Conservation (phyloP, 2,797 vertebrate genomes). For the Microcaecilia unicolor region DNA sequence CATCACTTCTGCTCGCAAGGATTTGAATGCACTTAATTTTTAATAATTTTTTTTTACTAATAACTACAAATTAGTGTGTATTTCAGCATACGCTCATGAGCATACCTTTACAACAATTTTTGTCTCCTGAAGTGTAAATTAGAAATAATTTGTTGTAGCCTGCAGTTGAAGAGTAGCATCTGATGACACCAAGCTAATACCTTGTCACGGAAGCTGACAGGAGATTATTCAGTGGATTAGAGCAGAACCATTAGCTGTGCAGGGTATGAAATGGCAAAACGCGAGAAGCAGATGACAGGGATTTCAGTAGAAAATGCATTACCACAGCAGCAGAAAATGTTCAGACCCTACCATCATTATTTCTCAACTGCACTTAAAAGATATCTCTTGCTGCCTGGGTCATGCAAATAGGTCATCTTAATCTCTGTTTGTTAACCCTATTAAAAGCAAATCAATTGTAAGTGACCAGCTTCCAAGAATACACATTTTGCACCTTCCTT, state of each 20-base stretch:
- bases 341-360: not conserved
- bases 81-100: constrained; percentile 11
- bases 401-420: not conserved
- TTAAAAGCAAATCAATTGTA: not conserved
- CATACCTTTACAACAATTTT: constrained; percentile 4
- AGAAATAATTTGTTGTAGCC: constrained; percentile 20
- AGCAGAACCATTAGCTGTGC: constrained; percentile 65
- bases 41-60: not conserved
- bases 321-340: not conserved
- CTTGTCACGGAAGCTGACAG: constrained; percentile 69
- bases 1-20: not conserved
- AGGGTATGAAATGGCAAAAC: constrained; percentile 58
- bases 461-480: too few species aligned
- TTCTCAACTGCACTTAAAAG: not conserved
- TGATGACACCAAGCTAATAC: constrained; percentile 69
- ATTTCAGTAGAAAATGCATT: constrained; percentile 1
- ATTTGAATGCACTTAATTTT: not conserved
- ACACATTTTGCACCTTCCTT: too few species aligned
- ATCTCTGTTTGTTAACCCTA: not conserved
- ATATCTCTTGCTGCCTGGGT: not conserved
- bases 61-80: constrained; percentile 4
- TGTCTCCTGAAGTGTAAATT: constrained; percentile 18
- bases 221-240: constrained; percentile 73
- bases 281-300: constrained; percentile 32
- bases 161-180: constrained; percentile 51